Conservation (phyloP, 1,140 invertebrate species). For the Drosophila subobscura region DNA sequence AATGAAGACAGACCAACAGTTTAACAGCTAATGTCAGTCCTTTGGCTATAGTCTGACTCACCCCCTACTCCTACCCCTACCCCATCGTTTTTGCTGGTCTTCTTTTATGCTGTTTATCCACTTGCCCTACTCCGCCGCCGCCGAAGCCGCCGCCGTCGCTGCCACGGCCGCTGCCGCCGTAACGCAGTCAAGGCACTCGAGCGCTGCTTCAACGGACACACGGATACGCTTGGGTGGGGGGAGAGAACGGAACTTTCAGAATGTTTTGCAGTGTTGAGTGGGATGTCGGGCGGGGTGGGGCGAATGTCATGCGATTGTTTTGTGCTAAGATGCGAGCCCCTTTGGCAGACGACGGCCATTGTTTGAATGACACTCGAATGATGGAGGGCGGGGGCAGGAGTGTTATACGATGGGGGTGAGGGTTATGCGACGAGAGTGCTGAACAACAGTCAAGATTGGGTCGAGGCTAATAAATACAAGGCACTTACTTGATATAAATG, state of each 20-base stretch:
- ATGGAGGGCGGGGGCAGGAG: constrained; percentile 7
- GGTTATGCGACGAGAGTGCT: neutral
- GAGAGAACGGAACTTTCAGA: constrained; percentile 45
- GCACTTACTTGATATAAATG: constrained; percentile 82
- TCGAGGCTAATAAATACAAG: constrained; percentile 64
- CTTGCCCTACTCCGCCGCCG: neutral
- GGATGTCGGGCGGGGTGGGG: constrained; percentile 67
- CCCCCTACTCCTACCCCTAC: neutral
- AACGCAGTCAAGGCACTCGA: constrained; percentile 36
- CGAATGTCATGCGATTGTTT: constrained; percentile 78
- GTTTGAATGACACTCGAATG: constrained; percentile 63
- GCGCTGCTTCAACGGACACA: constrained; percentile 33
- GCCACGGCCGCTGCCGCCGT: neutral
- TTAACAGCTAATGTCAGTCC: neutral
- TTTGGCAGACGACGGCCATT: constrained; percentile 47
- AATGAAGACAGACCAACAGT: constrained; percentile 31
- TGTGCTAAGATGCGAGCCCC: constrained; percentile 57
- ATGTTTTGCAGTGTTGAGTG: constrained; percentile 60
- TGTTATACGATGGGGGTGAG: neutral
- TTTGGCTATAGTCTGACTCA: constrained; percentile 30
- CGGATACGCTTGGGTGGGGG: constrained; percentile 16
- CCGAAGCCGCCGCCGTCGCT: constrained; percentile 2
- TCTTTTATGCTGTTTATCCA: too few relatives aligned
- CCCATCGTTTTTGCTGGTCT: too few relatives aligned
- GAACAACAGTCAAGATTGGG: neutral